Base-by-base conservation (phyloP, 2,797 vertebrate species). In the Sciaenops ocellatus region DNA sequence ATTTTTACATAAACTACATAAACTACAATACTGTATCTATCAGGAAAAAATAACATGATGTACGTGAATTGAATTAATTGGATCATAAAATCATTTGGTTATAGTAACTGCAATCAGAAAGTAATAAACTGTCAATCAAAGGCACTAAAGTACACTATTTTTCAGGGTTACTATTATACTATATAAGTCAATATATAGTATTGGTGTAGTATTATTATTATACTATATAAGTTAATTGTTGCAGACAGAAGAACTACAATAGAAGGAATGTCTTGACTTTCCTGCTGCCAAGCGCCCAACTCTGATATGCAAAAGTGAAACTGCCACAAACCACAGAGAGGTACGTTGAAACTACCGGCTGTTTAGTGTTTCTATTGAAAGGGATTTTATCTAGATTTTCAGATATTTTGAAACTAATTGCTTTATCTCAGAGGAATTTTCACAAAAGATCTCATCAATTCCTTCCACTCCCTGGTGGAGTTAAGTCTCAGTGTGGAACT, bases 291-390 rank as follows among this genome's bases (percentile, higher is more conserved):
- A n/a, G 20, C 34, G 48, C 24, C 13, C 22, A 15, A 8, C n/a
- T n/a, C 3, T 51, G 44, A 6, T 2, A 42, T 46, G 26, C 28
- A 22, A 66, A 76, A 73, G n/a, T 51, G 84, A 88, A 88, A 87
- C 62, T 57, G 15, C 38, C 12, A 11, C 16, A 72, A 38, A 38
- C 65, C 75, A 69, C 57, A 85, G 48, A 78, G 72, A 89, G 83
- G 83, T 89, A 76, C 50, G 82, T 24, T 47, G 69, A 80, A 90
- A 87, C 67, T 56, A 56, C 61, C 5, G 50, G 11, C 2, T 56
- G 15, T 26, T 44, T 4, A 24, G 8, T 66, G 3, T 82, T 83
- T 70, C 48, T 20, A 12, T 12, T 26, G 17, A 68, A 1, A 69
- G 69, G 68, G 75, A 66, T 59, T 74, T 77, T 68, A 44, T 57